Percentiles rank a stretch among this genome's conserved stretches.
Conservation (phyloP, 2,797 vertebrate genomes). For the Scleropages formosus region DNA sequence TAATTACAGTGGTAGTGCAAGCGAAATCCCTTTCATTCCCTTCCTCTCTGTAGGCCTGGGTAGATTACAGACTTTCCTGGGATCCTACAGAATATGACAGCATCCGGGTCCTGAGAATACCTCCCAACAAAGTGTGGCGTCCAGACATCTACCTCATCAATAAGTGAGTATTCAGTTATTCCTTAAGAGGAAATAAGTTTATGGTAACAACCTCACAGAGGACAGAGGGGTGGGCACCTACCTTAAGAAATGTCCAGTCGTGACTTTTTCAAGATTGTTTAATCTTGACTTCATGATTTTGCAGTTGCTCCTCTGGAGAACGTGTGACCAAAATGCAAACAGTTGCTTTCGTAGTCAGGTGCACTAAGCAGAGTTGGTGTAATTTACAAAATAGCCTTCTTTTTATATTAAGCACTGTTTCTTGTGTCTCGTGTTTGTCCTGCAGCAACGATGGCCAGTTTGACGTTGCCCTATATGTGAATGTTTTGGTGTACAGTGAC, state of each 20-base stretch:
- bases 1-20: slow-evolving; percentile 31
- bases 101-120: slow-evolving; percentile 71
- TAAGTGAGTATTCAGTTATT: slow-evolving; percentile 71
- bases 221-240: slow-evolving; percentile 40
- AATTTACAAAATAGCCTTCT: neutral
- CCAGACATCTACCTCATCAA: slow-evolving; percentile 87
- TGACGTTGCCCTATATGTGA: slow-evolving; percentile 78
- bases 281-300: too few species aligned
- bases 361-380: neutral
- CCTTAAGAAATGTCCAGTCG: slow-evolving; percentile 40
- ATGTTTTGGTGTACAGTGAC: slow-evolving; percentile 71
- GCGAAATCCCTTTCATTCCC: neutral
- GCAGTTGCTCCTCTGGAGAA: too few species aligned
- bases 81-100: slow-evolving; percentile 68
- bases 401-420: neutral
- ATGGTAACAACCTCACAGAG: neutral
- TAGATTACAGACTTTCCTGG: slow-evolving; percentile 83
- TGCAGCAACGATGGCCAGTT: slow-evolving; percentile 81
- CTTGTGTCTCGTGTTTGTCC: neutral
- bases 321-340: too few species aligned
- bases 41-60: slow-evolving; percentile 70
- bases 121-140: slow-evolving; percentile 77
- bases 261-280: too few species aligned
- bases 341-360: too few species aligned
- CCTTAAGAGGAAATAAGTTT: too few species aligned